Base-by-base conservation (phyloP, 2,797 vertebrate species). In the Myotis pilosus region DNA sequence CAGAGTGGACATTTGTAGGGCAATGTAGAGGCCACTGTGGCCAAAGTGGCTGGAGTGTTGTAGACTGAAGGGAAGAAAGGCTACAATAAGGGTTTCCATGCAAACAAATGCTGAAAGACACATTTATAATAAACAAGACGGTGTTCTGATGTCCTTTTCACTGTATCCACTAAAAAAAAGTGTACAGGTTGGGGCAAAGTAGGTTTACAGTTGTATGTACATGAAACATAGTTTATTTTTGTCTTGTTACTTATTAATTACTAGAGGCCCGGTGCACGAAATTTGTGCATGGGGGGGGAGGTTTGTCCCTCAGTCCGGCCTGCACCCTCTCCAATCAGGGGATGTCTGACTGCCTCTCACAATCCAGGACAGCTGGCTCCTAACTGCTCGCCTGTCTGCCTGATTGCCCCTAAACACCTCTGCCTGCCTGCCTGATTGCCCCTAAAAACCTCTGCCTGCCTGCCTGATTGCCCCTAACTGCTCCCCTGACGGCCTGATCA, bases 91-190 rank as follows among this genome's bases (percentile, higher is more conserved):
- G 30, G 17, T 68, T 82, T 94, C n/a, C 49, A n/a, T 55, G 41
- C n/a, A 64, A 51, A 86, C 1, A 33, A 49, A 36, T 64, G 38
- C 25, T 87, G 41, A 84, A 79, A 75, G 8, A 22, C 4, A 23
- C 15, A 25, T 28, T 78, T 78, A 25, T 6, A 33, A 36, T 3
- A 5, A 15, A 5, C 16, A 86, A 60, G 44, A 9, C 5, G 0
- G 1, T 16, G 4, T 1, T 49, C 20, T 36, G 25, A 30, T 44
- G 23, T 55, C 1, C 3, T 53, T 38, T 22, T 3, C 8, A 0
- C 23, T n/a, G 69, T n/a, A 36, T 9, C 38, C 17, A 30, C 11
- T 25, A 8, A 69, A 41, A 53, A 33, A n/a, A 23, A 23, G 33
- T n/a, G 17, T 33, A 36, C 49, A 36, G n/a, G 20, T 6, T 78